Conservation (phyloP, 2,888 invertebrate species). For the Lottia gigantea region DNA sequence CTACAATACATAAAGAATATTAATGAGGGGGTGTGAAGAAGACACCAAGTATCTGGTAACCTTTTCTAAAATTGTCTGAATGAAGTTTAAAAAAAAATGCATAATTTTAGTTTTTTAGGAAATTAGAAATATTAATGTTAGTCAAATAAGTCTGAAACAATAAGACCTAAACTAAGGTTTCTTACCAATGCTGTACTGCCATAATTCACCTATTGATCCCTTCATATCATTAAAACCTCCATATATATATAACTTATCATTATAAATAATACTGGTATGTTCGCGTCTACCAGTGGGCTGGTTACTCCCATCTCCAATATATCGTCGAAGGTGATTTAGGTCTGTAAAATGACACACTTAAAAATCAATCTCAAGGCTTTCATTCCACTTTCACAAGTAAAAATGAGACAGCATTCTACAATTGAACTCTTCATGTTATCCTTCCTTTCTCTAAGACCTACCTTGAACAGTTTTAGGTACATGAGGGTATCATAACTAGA, state of each 20-base stretch:
- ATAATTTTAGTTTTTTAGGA: not conserved
- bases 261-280: slow-evolving; percentile 83
- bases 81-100: too few species aligned
- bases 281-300: slow-evolving; percentile 74
- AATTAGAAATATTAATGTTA: too few species aligned
- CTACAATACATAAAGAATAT: slow-evolving; percentile 70
- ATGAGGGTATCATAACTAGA: too few species aligned
- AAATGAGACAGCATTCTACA: too few species aligned
- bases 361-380: slow-evolving; percentile 5
- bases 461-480: too few species aligned
- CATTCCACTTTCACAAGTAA: not conserved
- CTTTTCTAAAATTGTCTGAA: too few species aligned
- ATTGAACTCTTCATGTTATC: too few species aligned
- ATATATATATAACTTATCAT: slow-evolving; percentile 83
- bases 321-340: slow-evolving; percentile 41
- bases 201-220: slow-evolving; percentile 85
- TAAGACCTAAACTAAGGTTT: too few species aligned
- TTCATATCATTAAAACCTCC: slow-evolving; percentile 88
- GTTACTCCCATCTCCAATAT: slow-evolving; percentile 36
- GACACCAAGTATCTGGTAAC: not conserved
- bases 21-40: not conserved
- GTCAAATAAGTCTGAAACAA: too few species aligned
- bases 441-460: too few species aligned
- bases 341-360: slow-evolving; percentile 33
- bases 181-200: slow-evolving; percentile 88